phyloP scores from a whole-genome alignment of 2,888 invertebrate genomes.

The Caenorhabditis sp. region DNA sequence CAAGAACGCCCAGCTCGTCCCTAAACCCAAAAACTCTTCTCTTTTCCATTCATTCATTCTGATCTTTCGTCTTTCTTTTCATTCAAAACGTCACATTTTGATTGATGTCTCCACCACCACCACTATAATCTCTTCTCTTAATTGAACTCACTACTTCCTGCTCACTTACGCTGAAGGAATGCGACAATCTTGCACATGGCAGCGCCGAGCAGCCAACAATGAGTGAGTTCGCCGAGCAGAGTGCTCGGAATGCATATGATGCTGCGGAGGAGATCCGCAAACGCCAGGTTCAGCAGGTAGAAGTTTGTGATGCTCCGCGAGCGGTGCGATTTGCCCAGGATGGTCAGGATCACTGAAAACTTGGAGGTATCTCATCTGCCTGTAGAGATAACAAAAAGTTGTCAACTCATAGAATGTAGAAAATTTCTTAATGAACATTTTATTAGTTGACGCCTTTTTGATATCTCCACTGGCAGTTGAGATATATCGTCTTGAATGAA shows the following conservation, averaged over 20 bases:
- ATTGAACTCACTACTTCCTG: background rate
- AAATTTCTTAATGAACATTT: no score
- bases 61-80: background rate
- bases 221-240: constrained; percentile 79
- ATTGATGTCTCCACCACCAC: constrained; percentile 15
- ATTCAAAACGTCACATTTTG: constrained; percentile 31
- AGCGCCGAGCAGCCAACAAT: constrained; percentile 83
- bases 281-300: constrained; percentile 81
- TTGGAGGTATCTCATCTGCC: no score
- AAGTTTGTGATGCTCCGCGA: constrained; percentile 82
- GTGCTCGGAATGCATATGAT: constrained; percentile 89
- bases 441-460: no score
- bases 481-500: no score
- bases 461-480: no score
- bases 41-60: background rate
- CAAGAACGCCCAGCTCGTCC: no score
- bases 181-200: constrained; percentile 85
- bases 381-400: constrained; percentile 13
- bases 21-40: no score
- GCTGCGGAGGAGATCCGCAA: constrained; percentile 84
- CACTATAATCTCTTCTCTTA: background rate
- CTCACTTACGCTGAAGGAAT: constrained; percentile 85
- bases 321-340: constrained; percentile 80
- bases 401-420: constrained; percentile 6
- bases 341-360: constrained; percentile 79